Evolutionary conservation across 2,888 invertebrate genomes (phyloP), one percentile per base, ranked within the genome.

Genomic region (Autographa gamma): DNA sequence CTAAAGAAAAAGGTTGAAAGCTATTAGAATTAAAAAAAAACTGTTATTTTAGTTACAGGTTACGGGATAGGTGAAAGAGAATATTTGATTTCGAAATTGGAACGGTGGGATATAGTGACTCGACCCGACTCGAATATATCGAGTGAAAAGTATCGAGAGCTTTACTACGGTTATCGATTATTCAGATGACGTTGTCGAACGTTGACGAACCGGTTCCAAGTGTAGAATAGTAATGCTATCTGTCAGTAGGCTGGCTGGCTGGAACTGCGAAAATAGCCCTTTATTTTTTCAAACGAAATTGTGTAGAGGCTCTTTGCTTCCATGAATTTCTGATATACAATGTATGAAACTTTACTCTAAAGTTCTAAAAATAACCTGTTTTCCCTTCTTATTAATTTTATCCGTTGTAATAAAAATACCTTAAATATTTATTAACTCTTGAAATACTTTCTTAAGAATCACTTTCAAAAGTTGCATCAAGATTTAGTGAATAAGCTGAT

Each of bases 91-190:
- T 16, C 16, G 25, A 31, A 74, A 64, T 59, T 25, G 65, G 63
- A 67, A 64, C 65, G 77, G 67, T 74, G 9, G 77, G 63, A 60
- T 71, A 58, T 60, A 71, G 31, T 38, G 52, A 77, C 34, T 65
- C 73, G 63, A 69, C 60, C 34, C 64, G 70, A 71, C 66, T 52
- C 65, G 43, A 67, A 66, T 77, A 77, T 77, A 68, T 68, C 65
- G 71, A 74, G 54, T 77, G 77, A 52, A 63, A 71, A 56, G 54
- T 56, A 19, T 25, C 19, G 19, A 56, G 3, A 13, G 25, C 54
- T 54, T 54, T 60, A 68, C 64, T 67, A 62, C 62, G 60, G 60
- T 70, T 77, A 77, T 77, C 71, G 77, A 74, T 77, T 77, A 77
- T 77, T 77, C 77, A 77, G 74, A 77, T 77, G 66, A 71, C 71